Conservation (phyloP, 2,113 vertebrate genomes). For the Hydropotes inermis region DNA sequence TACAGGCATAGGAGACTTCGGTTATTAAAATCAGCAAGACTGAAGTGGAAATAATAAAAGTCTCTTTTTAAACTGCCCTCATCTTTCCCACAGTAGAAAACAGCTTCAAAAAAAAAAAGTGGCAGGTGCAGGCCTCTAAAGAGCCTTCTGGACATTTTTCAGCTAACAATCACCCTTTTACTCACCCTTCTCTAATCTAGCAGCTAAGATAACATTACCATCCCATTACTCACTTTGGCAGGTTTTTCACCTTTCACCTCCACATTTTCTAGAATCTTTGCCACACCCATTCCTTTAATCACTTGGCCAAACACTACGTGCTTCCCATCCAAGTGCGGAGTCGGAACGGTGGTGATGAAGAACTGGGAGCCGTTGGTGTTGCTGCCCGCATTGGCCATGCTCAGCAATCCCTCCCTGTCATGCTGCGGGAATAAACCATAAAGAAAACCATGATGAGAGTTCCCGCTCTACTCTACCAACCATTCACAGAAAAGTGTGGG, state of each 20-base stretch:
- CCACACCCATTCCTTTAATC: slow-evolving; percentile 92
- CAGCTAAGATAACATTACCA: neutral
- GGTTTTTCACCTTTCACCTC: slow-evolving; percentile 91
- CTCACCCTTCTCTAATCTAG: neutral
- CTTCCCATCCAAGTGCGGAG: slow-evolving; percentile 93
- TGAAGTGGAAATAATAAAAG: neutral
- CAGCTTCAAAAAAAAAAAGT: neutral
- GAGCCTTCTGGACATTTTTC: neutral
- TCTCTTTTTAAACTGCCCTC: neutral
- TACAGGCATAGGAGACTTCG: neutral
- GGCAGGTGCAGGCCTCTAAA: neutral
- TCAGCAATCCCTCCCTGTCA: slow-evolving; percentile 91
- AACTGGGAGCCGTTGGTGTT: slow-evolving; percentile 98
- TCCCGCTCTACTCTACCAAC: neutral
- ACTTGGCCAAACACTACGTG: slow-evolving; percentile 97
- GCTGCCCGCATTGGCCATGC: slow-evolving; percentile 95
- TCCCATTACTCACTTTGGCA: slow-evolving; percentile 82
- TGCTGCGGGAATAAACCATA: slow-evolving; percentile 82
- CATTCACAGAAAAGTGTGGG: neutral
- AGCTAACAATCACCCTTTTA: neutral
- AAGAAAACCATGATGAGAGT: neutral
- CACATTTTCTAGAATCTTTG: slow-evolving; percentile 89
- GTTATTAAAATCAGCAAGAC: neutral
- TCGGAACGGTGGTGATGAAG: slow-evolving; percentile 95
- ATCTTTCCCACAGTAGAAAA: neutral